phyloP scores from a whole-genome alignment of 2,797 vertebrate genomes.

The Pyrocephalus nanus region DNA sequence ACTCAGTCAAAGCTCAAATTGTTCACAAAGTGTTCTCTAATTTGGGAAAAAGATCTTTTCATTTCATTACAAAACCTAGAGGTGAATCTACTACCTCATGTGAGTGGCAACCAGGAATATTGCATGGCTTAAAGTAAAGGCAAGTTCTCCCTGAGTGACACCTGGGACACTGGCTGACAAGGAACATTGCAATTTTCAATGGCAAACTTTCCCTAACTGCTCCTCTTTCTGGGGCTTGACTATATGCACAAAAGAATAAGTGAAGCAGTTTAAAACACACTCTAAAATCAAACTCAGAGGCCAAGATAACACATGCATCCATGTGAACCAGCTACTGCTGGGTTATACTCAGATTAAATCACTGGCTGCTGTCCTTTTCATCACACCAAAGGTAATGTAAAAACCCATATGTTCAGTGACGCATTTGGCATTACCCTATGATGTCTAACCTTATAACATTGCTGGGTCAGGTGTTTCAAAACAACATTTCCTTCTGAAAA shows the following conservation, averaged over 20 bases:
- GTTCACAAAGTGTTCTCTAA: neutral
- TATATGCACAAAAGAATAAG: neutral
- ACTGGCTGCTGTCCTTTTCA: neutral
- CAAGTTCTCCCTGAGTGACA: neutral
- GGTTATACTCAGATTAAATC: neutral
- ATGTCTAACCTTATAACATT: neutral
- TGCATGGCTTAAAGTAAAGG: neutral
- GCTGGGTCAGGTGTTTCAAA: neutral
- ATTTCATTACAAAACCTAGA: neutral
- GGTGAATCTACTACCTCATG: neutral
- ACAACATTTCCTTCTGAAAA: slow-evolving; percentile 18
- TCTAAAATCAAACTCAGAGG: neutral
- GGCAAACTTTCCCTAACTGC: neutral
- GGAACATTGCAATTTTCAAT: neutral
- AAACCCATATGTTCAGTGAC: neutral
- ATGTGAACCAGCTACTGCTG: neutral
- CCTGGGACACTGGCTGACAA: neutral
- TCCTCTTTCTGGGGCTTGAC: neutral
- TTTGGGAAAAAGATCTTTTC: neutral
- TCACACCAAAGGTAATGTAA: neutral
- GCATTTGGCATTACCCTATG: neutral
- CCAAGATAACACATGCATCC: neutral
- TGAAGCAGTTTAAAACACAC: neutral
- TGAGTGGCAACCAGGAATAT: neutral
- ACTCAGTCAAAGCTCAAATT: neutral